Base-by-base conservation (phyloP, 2,113 vertebrate genomes). In the Menidia beryllina region DNA sequence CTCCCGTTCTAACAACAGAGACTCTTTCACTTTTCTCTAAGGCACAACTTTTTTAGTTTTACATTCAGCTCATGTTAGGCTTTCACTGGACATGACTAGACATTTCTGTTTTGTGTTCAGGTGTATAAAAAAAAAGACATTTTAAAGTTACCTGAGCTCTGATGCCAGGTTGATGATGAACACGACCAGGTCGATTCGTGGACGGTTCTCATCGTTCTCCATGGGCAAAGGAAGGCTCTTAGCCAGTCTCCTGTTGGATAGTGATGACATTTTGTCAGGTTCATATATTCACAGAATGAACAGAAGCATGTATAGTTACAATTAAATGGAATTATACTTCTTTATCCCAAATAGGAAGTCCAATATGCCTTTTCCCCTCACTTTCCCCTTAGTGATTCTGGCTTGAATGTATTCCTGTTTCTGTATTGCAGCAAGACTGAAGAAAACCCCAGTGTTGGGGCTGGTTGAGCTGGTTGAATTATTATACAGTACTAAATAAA, bases 121-220 rank as follows among this genome's bases (percentile, higher is more conserved):
- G 23, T 26, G 14, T 0, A 3, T 34, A 12, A 68, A 23, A 56
- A 17, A 12, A 12, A 56, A 51, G 20, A 19, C 15, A 53, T 0
- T 11, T 47, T 10, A 51, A 20, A 3, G 34, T 53, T 60, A 75
- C 72, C 72, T 67, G 19, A 65, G 54, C 6, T 52, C 72, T 20
- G 89, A 93, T 9, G 81, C 77, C 47, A 94, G 88, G 63, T 92
- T 86, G 48, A 94, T 87, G 64, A 94, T 91, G 41, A 94, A 93
- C 45, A 91, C 94, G 38, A 94, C 88, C 38, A 94, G 84, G 74
- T 94, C 93, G 25, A 94, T 90, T 39, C 92, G 88, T 0, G 94
- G 93, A 0, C 92, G 92, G 21, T 51, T 79, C 26, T 91, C 85
- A 8, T 91, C 84, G 4, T 93, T 91, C 69, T 93, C 83, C 17